Percentiles rank a stretch among this genome's conserved stretches.
phyloP scores from a whole-genome alignment of 2,797 vertebrate genomes.

The Pseudochirops corinnae region DNA sequence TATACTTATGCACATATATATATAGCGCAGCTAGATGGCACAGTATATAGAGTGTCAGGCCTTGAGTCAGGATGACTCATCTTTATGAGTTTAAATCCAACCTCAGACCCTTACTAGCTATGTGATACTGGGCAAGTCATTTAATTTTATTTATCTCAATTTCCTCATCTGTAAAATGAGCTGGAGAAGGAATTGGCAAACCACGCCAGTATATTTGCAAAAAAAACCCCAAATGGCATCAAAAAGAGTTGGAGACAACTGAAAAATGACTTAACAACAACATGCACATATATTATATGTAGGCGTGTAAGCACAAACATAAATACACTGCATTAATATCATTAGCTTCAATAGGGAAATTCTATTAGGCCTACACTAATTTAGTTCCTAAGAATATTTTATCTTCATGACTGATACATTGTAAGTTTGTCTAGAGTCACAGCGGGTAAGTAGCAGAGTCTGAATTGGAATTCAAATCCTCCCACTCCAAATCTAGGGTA shows the following conservation, averaged over 20 bases:
- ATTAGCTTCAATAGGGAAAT: neutral
- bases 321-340: neutral
- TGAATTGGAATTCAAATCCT: neutral
- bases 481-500: neutral
- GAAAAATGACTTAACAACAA: neutral
- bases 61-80: neutral
- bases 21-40: neutral
- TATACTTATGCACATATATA: neutral
- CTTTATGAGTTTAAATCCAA: neutral
- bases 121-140: neutral
- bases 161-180: neutral
- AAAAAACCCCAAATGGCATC: neutral
- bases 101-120: neutral
- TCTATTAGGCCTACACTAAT: neutral
- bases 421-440: neutral
- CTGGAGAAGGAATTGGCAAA: no score
- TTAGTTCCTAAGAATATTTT: neutral
- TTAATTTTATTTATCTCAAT: neutral
- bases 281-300: neutral
- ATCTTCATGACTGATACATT: neutral
- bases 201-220: neutral
- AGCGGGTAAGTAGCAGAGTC: neutral
- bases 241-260: rapidly evolving
- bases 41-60: neutral
- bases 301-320: neutral